Base-by-base conservation (phyloP, 2,113 vertebrate genomes). In the Ascaphus truei region DNA sequence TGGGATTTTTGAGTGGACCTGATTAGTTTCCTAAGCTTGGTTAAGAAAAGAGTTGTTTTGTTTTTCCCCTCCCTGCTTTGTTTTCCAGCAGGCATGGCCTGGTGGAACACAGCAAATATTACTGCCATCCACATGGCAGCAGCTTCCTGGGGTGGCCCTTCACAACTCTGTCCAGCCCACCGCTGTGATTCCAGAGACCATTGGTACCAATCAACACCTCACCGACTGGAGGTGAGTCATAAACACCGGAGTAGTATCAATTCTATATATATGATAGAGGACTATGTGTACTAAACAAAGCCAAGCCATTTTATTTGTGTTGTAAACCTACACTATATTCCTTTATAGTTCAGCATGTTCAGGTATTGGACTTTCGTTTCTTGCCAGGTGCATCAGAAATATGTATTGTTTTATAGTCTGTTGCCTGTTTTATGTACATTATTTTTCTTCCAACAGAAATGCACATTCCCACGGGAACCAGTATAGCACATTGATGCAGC, bases 121-220 rank as follows among this genome's bases (percentile, higher is more conserved):
- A 77, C 92, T 99, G 62, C 96, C 96, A 33, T 98, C 96, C 47
- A 89, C 96, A 9, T 99, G 96, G 96, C 96, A 98, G 83, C 96
- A 98, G 83, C 90, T 99, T 89, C 94, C 95, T 0, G 93, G 94
- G 41, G 93, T 99, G 82, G 88, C 95, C 74, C 79, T 98, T 60
- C 96, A 98, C 79, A 95, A 93, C 79, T 92, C 94, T 0, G 90
- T 95, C 30, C 96, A 97, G 79, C 85, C 93, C 0, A 77, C 90
- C 0, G 85, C 92, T 1, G 92, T 97, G 75, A 92, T 97, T 66
- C 89, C 94, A 0, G 91, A 96, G 71, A 77, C 88, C 4, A 85
- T 93, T 15, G 53, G 87, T 29, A 68, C 88, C 56, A 81, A 81
- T 71, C 95, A 98, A 72, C 93, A 94, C 16, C 39, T 90, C 6